A percentile compares a stretch with the other conserved stretches of the same genome.
phyloP scores from a whole-genome alignment of 2,113 vertebrate genomes.

The Prunella himalayana region DNA sequence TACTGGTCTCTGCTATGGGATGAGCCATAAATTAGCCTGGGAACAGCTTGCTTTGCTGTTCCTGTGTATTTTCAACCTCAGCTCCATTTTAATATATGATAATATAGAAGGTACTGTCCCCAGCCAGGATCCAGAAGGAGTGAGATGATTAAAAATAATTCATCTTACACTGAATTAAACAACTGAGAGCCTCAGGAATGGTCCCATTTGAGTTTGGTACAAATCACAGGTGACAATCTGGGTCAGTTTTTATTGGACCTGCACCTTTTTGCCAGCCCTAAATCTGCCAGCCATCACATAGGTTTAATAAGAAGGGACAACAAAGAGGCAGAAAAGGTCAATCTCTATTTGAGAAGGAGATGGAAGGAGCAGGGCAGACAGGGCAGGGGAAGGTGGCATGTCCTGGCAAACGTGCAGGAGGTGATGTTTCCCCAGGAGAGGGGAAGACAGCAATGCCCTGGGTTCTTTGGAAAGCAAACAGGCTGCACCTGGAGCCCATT shows the following conservation, averaged over 20 bases:
- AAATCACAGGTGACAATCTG: constrained; percentile 59
- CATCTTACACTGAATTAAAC: constrained; percentile 55
- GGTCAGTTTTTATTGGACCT: constrained; percentile 52
- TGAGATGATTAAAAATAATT: constrained; percentile 63
- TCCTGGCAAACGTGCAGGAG: neutral
- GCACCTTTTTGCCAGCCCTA: constrained; percentile 35
- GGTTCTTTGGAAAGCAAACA: neutral
- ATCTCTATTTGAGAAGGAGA: neutral
- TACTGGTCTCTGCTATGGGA: neutral
- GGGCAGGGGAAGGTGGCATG: neutral
- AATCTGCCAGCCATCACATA: constrained; percentile 17
- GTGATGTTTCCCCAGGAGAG: neutral
- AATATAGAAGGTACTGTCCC: constrained; percentile 10
- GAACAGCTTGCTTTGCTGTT: constrained; percentile 21
- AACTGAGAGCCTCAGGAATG: neutral
- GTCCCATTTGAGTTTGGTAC: constrained; percentile 37
- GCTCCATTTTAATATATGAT: constrained; percentile 39
- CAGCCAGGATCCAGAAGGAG: constrained; percentile 33
- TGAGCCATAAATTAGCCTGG: neutral
- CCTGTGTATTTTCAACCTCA: constrained; percentile 29
- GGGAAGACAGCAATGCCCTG: neutral
- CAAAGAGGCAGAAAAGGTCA: constrained; percentile 9
- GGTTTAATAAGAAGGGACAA: constrained; percentile 39
- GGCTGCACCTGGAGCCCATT: constrained; percentile 25
- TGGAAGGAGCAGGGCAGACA: neutral